A percentile compares a stretch with the other conserved stretches of the same genome.
phyloP scores from a whole-genome alignment of 2,797 vertebrate species.

The Phrynocephalus guinanensis region DNA sequence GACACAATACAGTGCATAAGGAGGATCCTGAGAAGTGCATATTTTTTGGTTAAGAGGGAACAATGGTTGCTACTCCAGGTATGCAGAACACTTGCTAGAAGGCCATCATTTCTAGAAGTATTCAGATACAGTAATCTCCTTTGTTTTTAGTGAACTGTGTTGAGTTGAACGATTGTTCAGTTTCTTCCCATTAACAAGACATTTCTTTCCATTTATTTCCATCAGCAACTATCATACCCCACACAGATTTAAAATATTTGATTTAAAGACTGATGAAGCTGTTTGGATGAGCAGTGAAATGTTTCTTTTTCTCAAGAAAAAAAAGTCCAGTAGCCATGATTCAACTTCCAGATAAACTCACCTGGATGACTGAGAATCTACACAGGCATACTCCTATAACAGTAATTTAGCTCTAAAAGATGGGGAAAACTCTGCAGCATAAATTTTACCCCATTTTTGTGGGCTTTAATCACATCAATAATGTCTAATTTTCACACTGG shows the following conservation, averaged over 20 bases:
- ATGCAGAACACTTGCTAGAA: not conserved
- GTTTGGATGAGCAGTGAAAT: too few relatives aligned
- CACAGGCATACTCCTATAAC: too few relatives aligned
- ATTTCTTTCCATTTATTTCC: not conserved
- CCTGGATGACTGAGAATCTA: too few relatives aligned
- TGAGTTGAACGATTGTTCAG: not conserved
- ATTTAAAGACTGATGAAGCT: too few relatives aligned
- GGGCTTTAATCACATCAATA: not conserved
- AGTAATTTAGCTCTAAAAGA: not conserved
- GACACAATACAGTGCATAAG: not conserved
- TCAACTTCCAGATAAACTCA: too few relatives aligned
- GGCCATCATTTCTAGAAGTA: not conserved
- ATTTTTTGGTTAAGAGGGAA: not conserved
- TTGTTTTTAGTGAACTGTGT: not conserved
- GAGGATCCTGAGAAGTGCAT: not conserved
- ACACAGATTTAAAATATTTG: not conserved
- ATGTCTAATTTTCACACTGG: constrained; percentile 8
- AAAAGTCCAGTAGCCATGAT: too few relatives aligned
- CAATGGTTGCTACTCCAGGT: not conserved
- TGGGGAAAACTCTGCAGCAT: not conserved
- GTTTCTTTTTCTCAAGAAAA: too few relatives aligned
- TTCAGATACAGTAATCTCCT: not conserved
- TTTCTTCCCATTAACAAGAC: not conserved
- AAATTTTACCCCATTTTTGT: not conserved
- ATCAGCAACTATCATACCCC: too few relatives aligned